A percentile compares a stretch with the other conserved stretches of the same genome.
Evolutionary conservation across 2,797 vertebrate species (phyloP).

Genomic region (Diplodus puntazzo): DNA sequence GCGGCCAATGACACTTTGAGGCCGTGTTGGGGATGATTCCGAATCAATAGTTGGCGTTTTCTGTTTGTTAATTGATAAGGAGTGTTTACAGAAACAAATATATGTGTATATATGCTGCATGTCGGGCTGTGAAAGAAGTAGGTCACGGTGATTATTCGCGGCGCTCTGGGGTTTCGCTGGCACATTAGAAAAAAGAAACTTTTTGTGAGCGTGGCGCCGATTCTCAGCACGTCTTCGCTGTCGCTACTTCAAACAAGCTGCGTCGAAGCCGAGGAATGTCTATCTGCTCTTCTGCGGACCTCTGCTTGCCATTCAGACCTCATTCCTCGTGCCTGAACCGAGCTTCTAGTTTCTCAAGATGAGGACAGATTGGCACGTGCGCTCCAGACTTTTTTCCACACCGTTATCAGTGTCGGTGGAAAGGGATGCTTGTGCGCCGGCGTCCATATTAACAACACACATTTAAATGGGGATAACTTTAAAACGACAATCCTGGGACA

Average conservation of each 20-base stretch:
- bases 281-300: conserved; percentile 62
- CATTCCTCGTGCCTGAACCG: conserved; percentile 53
- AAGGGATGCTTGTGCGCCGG: conserved; percentile 9
- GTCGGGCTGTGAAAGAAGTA: conserved; percentile 45
- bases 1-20: conserved; percentile 18
- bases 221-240: conserved; percentile 65
- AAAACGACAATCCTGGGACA: conserved; percentile 13
- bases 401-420: conserved; percentile 49
- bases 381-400: conserved; percentile 34
- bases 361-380: conserved; percentile 53
- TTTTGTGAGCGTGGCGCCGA: conserved; percentile 18
- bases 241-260: conserved; percentile 62
- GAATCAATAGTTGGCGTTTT: not conserved
- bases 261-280: conserved; percentile 60
- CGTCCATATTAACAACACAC: conserved; percentile 20
- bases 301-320: conserved; percentile 70
- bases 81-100: conserved; percentile 37
- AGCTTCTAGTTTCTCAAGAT: conserved; percentile 66
- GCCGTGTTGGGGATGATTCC: conserved; percentile 19
- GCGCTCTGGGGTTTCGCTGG: conserved; percentile 15
- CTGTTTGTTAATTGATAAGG: conserved; percentile 42
- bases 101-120: too few species aligned
- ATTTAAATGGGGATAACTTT: conserved; percentile 12
- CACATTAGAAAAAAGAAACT: conserved; percentile 38
- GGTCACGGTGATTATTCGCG: conserved; percentile 34